phyloP scores from a whole-genome alignment of 2,888 invertebrate genomes.

The Melieria omissa region DNA sequence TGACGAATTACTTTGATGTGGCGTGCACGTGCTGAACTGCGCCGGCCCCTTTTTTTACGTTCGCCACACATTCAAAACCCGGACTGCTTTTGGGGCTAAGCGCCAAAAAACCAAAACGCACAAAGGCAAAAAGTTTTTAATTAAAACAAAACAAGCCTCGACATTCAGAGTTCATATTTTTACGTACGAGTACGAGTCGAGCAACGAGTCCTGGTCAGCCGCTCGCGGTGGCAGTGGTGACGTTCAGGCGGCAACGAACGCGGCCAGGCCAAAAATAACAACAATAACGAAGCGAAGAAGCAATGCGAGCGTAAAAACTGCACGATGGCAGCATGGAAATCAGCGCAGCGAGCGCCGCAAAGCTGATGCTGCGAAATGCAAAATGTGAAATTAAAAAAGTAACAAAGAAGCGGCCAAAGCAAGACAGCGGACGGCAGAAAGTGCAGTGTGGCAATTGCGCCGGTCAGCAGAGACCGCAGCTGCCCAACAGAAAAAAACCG shows the following conservation, averaged over 20 bases:
- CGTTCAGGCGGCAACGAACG: not conserved
- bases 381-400: not conserved
- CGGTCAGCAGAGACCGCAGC: constrained; percentile 3
- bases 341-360: not conserved
- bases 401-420: constrained; percentile 9
- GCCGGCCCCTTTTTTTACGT: not conserved
- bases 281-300: constrained; percentile 19
- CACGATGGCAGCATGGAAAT: not conserved
- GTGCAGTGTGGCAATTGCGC: constrained; percentile 33
- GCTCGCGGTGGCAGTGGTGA: not conserved
- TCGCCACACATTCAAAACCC: too few species aligned
- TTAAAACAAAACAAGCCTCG: constrained; percentile 50
- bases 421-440: constrained; percentile 22
- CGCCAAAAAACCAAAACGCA: too few species aligned
- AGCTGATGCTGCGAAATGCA: not conserved
- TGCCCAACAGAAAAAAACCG: constrained; percentile 15
- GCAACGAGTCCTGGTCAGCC: not conserved
- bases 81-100: too few species aligned
- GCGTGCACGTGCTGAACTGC: not conserved
- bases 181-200: too few species aligned
- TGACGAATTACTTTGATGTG: not conserved
- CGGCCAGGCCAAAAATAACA: constrained; percentile 5
- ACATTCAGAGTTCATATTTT: not conserved
- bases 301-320: constrained; percentile 15
- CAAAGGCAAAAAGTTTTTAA: constrained; percentile 47